Evolutionary conservation across 2,888 invertebrate genomes (phyloP).

Genomic region (Drosophila falleni): DNA sequence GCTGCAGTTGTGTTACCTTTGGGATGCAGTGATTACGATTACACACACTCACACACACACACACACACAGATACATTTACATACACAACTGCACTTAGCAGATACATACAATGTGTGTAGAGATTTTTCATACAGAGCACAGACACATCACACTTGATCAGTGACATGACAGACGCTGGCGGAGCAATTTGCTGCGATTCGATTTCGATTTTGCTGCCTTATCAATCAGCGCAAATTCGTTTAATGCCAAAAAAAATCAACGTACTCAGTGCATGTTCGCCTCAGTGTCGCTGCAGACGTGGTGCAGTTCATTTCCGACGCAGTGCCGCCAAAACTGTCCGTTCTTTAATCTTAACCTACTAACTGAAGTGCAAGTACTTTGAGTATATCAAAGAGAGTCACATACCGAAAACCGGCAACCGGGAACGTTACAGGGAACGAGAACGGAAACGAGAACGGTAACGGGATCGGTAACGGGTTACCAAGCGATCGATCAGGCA

Average conservation of each 20-base stretch:
- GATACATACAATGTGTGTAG: constrained; percentile 17
- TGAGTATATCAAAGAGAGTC: neutral
- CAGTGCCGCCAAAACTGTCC: constrained; percentile 8
- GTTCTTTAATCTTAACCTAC: neutral
- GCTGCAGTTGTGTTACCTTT: constrained; percentile 65
- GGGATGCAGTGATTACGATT: constrained; percentile 64
- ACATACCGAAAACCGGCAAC: neutral
- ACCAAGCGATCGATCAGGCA: constrained; percentile 24
- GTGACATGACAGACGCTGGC: constrained; percentile 55
- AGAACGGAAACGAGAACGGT: constrained; percentile 3
- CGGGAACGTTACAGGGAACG: neutral
- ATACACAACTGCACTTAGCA: constrained; percentile 19
- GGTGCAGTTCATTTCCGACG: constrained; percentile 51
- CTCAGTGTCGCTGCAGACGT: constrained; percentile 71
- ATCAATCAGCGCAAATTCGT: constrained; percentile 70
- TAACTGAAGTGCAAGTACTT: constrained; percentile 4
- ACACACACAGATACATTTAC: constrained; percentile 17
- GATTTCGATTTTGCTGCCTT: constrained; percentile 71
- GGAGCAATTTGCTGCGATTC: constrained; percentile 67
- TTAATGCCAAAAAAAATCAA: constrained; percentile 70
- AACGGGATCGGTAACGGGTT: constrained; percentile 9
- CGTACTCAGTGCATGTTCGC: constrained; percentile 73
- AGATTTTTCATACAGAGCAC: constrained; percentile 28
- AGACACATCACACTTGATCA: constrained; percentile 40
- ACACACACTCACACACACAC: constrained; percentile 32